phyloP scores from a whole-genome alignment of 2,113 vertebrate genomes.

The Podilymbus podiceps region DNA sequence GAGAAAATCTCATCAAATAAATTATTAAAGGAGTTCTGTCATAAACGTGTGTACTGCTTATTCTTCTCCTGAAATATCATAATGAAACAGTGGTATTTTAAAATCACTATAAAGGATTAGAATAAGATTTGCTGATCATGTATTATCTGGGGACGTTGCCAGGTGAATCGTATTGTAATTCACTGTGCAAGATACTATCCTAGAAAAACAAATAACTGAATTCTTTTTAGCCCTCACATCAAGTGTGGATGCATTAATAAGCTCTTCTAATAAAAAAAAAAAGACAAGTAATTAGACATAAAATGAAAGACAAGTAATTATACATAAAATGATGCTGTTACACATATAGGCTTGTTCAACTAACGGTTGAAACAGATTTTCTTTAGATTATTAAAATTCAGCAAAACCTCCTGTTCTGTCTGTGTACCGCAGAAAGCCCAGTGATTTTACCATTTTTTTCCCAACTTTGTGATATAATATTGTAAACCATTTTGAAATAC shows the following conservation, averaged over 20 bases:
- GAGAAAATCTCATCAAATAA: not conserved
- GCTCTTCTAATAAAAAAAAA: slow-evolving; percentile 53
- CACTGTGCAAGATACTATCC: not conserved
- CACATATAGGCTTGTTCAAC: not conserved
- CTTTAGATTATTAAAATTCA: not conserved
- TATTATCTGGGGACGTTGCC: not conserved
- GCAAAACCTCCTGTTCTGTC: not conserved
- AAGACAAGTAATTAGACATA: slow-evolving; percentile 50
- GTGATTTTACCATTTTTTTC: not conserved
- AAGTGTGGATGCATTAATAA: slow-evolving; percentile 33
- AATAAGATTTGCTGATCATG: not conserved
- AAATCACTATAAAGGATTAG: not conserved
- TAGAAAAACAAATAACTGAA: not conserved
- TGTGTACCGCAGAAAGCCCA: not conserved
- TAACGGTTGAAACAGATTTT: not conserved
- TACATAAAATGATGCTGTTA: slow-evolving; percentile 47
- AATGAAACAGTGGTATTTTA: not conserved
- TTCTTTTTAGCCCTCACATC: slow-evolving; percentile 15
- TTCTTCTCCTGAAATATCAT: not conserved
- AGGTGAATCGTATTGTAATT: not conserved
- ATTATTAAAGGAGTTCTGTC: not conserved
- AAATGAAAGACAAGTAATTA: slow-evolving; percentile 60
- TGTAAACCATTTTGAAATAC: slow-evolving; percentile 54
- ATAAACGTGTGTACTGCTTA: not conserved
- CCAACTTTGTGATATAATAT: not conserved